These are phyloP conservation scores for Chloebia gouldiae DNA, from an alignment of 2,113 vertebrate species.

Conservation along the genomic window DNA sequence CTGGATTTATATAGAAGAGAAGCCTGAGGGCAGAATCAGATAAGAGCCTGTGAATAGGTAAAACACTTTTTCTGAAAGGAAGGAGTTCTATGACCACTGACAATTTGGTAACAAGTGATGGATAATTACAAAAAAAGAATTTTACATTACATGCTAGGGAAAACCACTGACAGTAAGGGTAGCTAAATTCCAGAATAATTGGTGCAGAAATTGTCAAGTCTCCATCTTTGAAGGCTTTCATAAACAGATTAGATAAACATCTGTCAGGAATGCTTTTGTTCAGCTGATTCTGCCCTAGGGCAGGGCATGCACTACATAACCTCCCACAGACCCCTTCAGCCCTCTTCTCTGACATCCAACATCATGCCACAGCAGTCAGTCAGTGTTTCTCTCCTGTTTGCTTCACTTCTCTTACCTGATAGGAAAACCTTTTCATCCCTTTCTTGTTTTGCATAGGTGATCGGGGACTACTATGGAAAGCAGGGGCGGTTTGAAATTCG, in stretches of 20 bases:
- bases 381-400: neutral
- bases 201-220: neutral
- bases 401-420: neutral
- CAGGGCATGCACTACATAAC: neutral
- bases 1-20: neutral
- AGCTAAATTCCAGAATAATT: neutral
- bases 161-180: neutral
- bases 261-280: slow-evolving; percentile 17
- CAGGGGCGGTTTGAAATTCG: slow-evolving; percentile 85
- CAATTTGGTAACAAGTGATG: neutral
- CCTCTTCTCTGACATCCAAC: neutral
- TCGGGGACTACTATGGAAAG: slow-evolving; percentile 90
- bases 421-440: neutral
- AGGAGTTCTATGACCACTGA: neutral
- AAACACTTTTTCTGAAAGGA: neutral
- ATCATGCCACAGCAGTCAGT: neutral
- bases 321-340: neutral
- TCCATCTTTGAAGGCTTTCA: neutral
- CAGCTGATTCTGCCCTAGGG: neutral
- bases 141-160: neutral
- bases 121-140: neutral
- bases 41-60: neutral
- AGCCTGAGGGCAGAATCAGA: neutral
- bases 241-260: neutral
- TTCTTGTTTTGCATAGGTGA: slow-evolving; percentile 74